phyloP scores from a whole-genome alignment of 2,113 vertebrate species.

The Panurus biarmicus region DNA sequence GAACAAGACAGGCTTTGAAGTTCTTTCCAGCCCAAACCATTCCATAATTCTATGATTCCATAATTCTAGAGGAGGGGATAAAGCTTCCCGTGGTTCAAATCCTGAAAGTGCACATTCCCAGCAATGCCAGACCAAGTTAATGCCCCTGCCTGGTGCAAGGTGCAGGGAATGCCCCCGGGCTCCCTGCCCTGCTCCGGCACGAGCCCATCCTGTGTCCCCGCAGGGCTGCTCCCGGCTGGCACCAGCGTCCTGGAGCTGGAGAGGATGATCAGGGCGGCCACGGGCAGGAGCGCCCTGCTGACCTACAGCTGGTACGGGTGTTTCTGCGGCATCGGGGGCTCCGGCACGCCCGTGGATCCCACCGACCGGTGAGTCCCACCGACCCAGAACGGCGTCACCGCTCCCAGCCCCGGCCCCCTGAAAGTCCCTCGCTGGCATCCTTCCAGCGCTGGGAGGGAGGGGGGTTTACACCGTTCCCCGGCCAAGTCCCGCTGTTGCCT shows the following conservation, averaged over 20 bases:
- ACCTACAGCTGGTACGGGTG: slow-evolving; percentile 50
- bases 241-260: slow-evolving; percentile 20
- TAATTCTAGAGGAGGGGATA: neutral
- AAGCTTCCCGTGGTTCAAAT: neutral
- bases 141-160: accelerated
- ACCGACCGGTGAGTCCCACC: slow-evolving; percentile 23
- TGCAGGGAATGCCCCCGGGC: accelerated
- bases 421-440: accelerated
- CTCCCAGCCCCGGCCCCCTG: accelerated
- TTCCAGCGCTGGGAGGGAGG: neutral
- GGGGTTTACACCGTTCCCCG: accelerated
- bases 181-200: accelerated
- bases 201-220: neutral
- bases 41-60: neutral
- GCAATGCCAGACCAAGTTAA: accelerated
- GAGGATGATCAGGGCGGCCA: neutral
- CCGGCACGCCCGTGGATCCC: neutral
- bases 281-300: slow-evolving; percentile 2
- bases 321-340: slow-evolving; percentile 39
- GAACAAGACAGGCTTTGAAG: neutral
- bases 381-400: accelerated
- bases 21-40: neutral
- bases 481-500: neutral
- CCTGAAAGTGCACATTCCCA: accelerated
- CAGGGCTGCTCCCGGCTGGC: neutral